These are phyloP conservation scores for Drosophila kambysellisi DNA, from an alignment of 2,888 invertebrate genomes.

Conservation along the genomic window DNA sequence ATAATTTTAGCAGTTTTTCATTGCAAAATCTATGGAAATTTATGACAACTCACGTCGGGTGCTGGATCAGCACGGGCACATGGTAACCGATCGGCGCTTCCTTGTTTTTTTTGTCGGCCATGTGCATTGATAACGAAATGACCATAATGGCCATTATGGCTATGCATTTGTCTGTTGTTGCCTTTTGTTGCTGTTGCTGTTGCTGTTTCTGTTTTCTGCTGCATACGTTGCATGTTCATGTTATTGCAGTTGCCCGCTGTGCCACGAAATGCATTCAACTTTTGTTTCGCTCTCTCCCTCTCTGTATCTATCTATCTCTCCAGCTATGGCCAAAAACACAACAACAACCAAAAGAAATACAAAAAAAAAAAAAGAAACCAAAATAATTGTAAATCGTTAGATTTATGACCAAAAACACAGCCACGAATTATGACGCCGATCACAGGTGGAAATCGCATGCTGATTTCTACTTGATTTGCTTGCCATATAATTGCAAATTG, in stretches of 20 bases:
- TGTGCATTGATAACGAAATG: constrained; percentile 72
- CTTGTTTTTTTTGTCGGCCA: constrained; percentile 55
- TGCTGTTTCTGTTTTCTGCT: constrained; percentile 31
- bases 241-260: constrained; percentile 72
- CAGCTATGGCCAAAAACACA: constrained; percentile 8
- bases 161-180: constrained; percentile 56
- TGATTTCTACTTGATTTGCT: constrained; percentile 79
- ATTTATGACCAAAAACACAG: constrained; percentile 78
- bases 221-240: constrained; percentile 62
- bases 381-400: constrained; percentile 81
- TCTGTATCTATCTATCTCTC: constrained; percentile 1
- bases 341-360: constrained; percentile 6
- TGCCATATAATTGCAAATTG: constrained; percentile 80
- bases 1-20: constrained; percentile 73
- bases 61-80: constrained; percentile 4
- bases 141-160: constrained; percentile 74
- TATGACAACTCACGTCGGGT: constrained; percentile 57
- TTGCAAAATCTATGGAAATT: constrained; percentile 78
- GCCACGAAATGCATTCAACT: constrained; percentile 75
- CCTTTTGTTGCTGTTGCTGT: constrained; percentile 37
- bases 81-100: constrained; percentile 56
- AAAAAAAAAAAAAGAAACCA: constrained; percentile 13
- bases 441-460: constrained; percentile 80
- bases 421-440: constrained; percentile 81
- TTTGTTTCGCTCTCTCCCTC: constrained; percentile 16